phyloP scores from a whole-genome alignment of 1,140 invertebrate species.

The Scaptomyza pallida region DNA sequence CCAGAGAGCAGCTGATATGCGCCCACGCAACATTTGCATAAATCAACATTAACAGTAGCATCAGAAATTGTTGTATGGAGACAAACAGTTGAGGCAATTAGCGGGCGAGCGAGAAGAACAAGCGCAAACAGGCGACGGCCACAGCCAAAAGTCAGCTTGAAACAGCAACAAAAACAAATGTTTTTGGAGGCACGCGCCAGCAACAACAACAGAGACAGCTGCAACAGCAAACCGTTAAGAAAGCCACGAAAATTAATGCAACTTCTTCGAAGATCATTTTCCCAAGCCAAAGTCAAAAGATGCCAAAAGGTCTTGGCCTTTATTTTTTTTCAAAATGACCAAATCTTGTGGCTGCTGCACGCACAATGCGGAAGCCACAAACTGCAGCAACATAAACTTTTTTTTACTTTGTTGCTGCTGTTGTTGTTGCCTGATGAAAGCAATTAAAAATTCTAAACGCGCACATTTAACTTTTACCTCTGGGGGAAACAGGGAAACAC shows the following conservation, averaged over 20 bases:
- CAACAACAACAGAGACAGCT: constrained; percentile 26
- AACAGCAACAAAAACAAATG: constrained; percentile 16
- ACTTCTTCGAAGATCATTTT: constrained; percentile 20
- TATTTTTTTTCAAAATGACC: constrained; percentile 15
- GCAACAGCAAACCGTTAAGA: constrained; percentile 32
- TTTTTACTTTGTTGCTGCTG: neutral
- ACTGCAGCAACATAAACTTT: constrained; percentile 44
- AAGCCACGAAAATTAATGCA: constrained; percentile 54
- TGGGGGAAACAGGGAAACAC: constrained; percentile 9
- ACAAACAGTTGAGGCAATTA: constrained; percentile 57
- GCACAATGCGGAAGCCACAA: constrained; percentile 74
- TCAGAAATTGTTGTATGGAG: constrained; percentile 13
- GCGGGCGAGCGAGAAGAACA: constrained; percentile 52
- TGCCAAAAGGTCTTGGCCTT: constrained; percentile 49
- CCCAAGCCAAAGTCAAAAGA: constrained; percentile 27
- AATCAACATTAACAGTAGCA: constrained; percentile 14
- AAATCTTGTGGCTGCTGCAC: constrained; percentile 36
- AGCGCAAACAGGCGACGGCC: constrained; percentile 52
- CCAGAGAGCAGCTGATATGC: constrained; percentile 16
- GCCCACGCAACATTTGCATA: constrained; percentile 56
- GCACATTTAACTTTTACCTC: constrained; percentile 64
- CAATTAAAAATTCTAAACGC: constrained; percentile 79
- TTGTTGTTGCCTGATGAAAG: constrained; percentile 49
- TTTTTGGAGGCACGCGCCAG: constrained; percentile 46
- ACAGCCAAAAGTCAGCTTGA: constrained; percentile 20